Evolutionary conservation across 2,113 vertebrate species (phyloP), one percentile per base, ranked within the genome.

Genomic region (Muntiacus muntjak): DNA sequence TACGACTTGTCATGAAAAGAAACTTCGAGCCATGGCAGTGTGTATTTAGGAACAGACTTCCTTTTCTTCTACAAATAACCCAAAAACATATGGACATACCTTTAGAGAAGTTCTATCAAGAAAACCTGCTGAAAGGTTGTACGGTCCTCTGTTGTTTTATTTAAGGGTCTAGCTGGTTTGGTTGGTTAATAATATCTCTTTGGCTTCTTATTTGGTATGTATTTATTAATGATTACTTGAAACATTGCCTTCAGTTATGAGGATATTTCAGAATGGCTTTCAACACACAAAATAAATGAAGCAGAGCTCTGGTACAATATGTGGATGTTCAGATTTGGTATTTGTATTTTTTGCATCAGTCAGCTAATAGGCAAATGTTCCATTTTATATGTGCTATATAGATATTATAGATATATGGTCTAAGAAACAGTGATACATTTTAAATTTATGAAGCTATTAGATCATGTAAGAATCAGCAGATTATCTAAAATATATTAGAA

Each of bases 41-140:
- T 89, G 92, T 60, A 81, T 95, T 89, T 81, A 96, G 55, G 1
- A 89, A 55, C 8, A 90, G 78, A 78, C 93, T 96, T 1, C 2
- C 71, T 97, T 98, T 96, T 55, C 26, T 96, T 87, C 60, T 76
- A n/a, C 12, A 89, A 21, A 45, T 81, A 92, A 60, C 21, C 30
- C 83, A 33, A 94, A 91, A 30, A 11, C 40, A 87, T 93, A 83
- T n/a, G n/a, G 15, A 47, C n/a, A 36, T 23, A 16, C 28, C 43
- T 90, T 84, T 90, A 85, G 26, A 71, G 23, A 91, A 83, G 6
- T 36, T 96, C 26, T 47, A 45, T 74, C 12, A 52, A 86, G 81
- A 89, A 97, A 79, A 71, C 1, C 54, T 92, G 74, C 13, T n/a
- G 26, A 89, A 52, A 88, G 28, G 11, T 12, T 90, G 21, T 33